Base-by-base conservation (phyloP, 2,888 invertebrate genomes). In the Drosophila diplacantha region DNA sequence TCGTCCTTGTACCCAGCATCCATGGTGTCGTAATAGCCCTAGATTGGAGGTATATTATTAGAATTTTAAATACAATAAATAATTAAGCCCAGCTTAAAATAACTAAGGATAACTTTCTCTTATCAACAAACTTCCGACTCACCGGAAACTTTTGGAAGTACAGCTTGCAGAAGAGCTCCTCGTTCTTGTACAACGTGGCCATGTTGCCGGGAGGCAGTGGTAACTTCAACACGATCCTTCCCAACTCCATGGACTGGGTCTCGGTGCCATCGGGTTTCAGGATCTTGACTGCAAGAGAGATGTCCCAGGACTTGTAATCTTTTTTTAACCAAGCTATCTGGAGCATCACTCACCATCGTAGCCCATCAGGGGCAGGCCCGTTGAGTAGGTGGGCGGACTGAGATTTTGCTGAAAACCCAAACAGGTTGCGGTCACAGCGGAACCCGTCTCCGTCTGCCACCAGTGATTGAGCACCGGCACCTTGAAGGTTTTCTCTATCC, bases 391-490 rank as follows among this genome's bases (percentile, higher is more conserved):
- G 0, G 95, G 95, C 0, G 95, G 94, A 66, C 91, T 90, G 1
- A 91, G 89, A 81, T 90, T 92, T 38, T 94, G 92, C 0, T 92
- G 93, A 39, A 95, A 91, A 0, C 96, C 97, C 9, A 94, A 85
- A 83, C 95, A 95, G 0, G 94, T 92, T 0, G 96, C 94, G 0
- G 96, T 95, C 58, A 98, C 94, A 0, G 96, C 93, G 64, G 96
- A 95, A 0, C 97, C 97, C 0, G 96, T 95, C 89, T 98, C 98
- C 3, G 98, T 97, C 89, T 98, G 98, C 97, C 98, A 98, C 97
- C 97, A 98, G 87, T 98, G 95, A 87, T 98, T 97, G 53, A 96
- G 87, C 4, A 96, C 91, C 0, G 95, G 94, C 9, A 93, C 93
- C 58, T 92, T 90, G 81, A 95, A 93, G 8, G 89, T 90, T 60